Evolutionary conservation across 2,888 invertebrate species (phyloP), one percentile per base, ranked within the genome.

Genomic region (Watsonalla binaria): DNA sequence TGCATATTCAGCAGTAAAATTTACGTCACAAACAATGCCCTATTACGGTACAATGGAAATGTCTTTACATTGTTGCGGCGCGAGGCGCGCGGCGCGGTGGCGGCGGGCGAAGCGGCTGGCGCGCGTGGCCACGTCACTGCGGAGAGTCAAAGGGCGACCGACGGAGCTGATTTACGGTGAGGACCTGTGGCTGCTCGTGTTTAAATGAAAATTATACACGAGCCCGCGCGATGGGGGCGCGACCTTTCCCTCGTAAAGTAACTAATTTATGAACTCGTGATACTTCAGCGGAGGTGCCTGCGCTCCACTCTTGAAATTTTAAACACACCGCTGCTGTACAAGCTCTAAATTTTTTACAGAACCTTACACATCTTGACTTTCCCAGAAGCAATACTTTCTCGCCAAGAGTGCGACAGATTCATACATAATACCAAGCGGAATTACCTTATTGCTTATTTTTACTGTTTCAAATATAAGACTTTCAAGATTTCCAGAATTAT

Each of bases 1-100:
- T 88, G 83, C 87, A 89, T 88, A 87, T 86, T 87, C 85, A 86
- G 76, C 84, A 82, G 84, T 84, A 77, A 83, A 86, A 86, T 86
- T 86, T 84, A 84, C 86, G 84, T 86, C 84, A 86, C 85, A 89
- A 88, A 86, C 87, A 86, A 86, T 87, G 82, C 81, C 79, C 84
- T 84, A 86, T 86, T 86, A 86, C 78, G 80, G 80, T 80, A 86
- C 85, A 86, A 86, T 87, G 82, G 82, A 81, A 86, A 86, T 87
- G 84, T 87, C 86, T 86, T 87, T 86, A 86, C 84, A 84, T 84
- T 86, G 86, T 86, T 82, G 78, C 81, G 78, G 74, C 60, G 72
- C 58, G 61, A 51, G 62, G 61, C 63, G 67, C 61, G 61, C 63
- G 60, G 54, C 53, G 58, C 52, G 55, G 55, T 57, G 56, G 64